These are phyloP conservation scores for Prunella fulvescens DNA, from an alignment of 2,113 vertebrate genomes.

Conservation along the genomic window DNA sequence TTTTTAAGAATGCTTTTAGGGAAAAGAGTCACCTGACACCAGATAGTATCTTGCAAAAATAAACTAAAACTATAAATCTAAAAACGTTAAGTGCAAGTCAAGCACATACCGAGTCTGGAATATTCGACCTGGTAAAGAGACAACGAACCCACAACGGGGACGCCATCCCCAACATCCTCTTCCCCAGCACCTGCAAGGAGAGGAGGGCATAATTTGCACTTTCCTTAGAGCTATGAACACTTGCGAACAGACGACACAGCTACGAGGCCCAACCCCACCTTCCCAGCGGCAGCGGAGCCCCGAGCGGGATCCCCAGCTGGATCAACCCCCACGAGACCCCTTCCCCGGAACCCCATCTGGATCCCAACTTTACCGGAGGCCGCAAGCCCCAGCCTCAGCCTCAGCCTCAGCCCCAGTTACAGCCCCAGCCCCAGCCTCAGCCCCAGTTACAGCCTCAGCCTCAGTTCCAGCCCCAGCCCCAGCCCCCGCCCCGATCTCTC, in stretches of 20 bases:
- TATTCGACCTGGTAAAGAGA: constrained; percentile 75
- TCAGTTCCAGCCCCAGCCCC: too few relatives aligned
- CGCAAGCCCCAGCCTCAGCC: too few relatives aligned
- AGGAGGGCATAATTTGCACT: not conserved
- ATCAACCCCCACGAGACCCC: not conserved
- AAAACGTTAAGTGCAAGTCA: not conserved
- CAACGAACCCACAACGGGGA: constrained; percentile 59
- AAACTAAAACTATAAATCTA: not conserved
- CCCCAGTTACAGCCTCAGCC: too few relatives aligned
- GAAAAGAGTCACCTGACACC: not conserved
- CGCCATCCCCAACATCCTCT: not conserved
- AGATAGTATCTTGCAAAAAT: not conserved
- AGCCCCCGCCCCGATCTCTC: too few relatives aligned
- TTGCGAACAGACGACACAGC: not conserved
- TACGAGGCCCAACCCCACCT: too few relatives aligned
- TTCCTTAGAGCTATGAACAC: not conserved
- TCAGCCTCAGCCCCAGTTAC: too few relatives aligned
- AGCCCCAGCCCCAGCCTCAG: too few relatives aligned
- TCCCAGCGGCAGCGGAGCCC: too few relatives aligned
- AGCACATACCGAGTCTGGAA: constrained; percentile 74
- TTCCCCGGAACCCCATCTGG: not conserved
- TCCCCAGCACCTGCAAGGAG: constrained; percentile 46
- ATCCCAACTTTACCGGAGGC: not conserved
- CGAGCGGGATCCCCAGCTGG: not conserved
- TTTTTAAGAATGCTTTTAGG: not conserved